A percentile compares a stretch with the other conserved stretches of the same genome.
These are phyloP conservation scores for Bos indicus DNA, from an alignment of 2,113 vertebrate genomes.

Conservation along the genomic window DNA sequence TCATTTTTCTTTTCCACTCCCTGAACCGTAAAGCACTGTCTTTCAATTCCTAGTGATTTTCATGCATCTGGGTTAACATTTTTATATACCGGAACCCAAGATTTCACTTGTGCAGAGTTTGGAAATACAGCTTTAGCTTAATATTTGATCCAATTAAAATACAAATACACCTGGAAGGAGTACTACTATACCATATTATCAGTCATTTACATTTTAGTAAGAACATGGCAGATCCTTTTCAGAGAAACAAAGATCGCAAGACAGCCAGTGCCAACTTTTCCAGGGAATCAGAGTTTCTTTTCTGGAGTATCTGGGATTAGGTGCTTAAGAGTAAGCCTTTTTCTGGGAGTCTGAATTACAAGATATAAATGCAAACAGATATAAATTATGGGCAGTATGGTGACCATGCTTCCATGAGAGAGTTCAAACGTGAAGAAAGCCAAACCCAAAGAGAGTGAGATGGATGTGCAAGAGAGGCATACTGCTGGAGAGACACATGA, in stretches of 20 bases:
- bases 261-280: neutral
- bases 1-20: neutral
- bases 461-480: rapidly evolving
- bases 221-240: neutral
- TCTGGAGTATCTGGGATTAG: neutral
- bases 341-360: neutral
- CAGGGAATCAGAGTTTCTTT: neutral
- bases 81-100: neutral
- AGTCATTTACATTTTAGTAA: neutral
- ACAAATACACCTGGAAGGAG: neutral
- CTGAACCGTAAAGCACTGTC: neutral
- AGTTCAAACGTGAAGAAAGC: neutral
- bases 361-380: neutral
- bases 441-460: neutral
- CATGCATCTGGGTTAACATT: neutral
- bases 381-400: neutral
- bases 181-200: neutral
- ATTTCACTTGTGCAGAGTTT: neutral
- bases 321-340: neutral
- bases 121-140: neutral
- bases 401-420: neutral
- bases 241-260: neutral
- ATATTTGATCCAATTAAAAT: neutral
- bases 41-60: neutral
- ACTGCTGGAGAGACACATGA: too few relatives aligned